Conservation (phyloP, 2,113 vertebrate species). For the Ictalurus furcatus region DNA sequence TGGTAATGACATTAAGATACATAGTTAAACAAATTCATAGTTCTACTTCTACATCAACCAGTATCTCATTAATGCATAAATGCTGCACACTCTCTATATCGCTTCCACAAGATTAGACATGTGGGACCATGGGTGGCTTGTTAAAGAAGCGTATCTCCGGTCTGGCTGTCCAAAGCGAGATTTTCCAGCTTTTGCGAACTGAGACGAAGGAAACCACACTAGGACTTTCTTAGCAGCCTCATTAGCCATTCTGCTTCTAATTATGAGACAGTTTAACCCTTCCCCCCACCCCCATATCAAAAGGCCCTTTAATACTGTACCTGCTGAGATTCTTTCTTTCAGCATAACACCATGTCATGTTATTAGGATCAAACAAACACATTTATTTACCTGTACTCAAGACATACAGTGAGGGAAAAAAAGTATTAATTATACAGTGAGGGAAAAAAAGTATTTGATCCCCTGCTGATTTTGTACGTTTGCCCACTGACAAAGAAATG, state of each 20-base stretch:
- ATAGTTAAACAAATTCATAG: not conserved
- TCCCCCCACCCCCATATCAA: not conserved
- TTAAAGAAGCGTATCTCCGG: not conserved
- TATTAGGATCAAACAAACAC: not conserved
- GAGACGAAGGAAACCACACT: not conserved
- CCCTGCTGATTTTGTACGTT: no score
- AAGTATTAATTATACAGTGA: no score
- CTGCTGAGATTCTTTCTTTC: not conserved
- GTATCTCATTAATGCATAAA: constrained; percentile 14
- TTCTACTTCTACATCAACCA: not conserved
- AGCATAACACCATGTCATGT: not conserved
- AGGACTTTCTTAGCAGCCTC: not conserved
- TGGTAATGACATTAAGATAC: not conserved
- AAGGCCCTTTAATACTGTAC: not conserved
- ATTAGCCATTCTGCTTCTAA: constrained; percentile 4
- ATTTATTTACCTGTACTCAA: not conserved
- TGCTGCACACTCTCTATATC: not conserved
- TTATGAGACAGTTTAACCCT: not conserved
- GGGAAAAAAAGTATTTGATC: no score
- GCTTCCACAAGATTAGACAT: not conserved
- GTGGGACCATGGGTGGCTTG: not conserved
- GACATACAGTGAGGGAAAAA: no score
- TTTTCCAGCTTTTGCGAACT: not conserved
- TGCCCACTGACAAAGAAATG: no score
- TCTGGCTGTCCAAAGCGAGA: not conserved